These are phyloP conservation scores for Phyllotreta striolata DNA, from an alignment of 2,888 invertebrate genomes.

Conservation along the genomic window DNA sequence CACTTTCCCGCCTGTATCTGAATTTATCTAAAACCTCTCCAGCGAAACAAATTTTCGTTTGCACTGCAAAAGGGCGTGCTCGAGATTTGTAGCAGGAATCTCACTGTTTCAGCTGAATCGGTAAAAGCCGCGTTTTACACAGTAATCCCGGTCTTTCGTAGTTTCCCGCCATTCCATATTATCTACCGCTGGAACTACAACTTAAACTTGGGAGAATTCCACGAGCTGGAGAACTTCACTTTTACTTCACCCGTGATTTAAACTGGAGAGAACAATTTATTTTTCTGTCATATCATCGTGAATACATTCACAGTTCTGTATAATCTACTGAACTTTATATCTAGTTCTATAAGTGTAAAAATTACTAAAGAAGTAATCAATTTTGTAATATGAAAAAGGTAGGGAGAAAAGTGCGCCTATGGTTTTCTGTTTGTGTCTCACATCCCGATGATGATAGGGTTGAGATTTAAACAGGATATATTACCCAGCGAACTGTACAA, in stretches of 20 bases:
- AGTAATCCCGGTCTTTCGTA: slow-evolving; percentile 34
- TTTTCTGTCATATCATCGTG: too few relatives aligned
- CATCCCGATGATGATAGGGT: neutral
- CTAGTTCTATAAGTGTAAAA: too few relatives aligned
- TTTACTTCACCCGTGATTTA: neutral
- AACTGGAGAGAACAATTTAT: too few relatives aligned
- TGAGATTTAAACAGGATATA: slow-evolving; percentile 5
- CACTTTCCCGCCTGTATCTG: neutral
- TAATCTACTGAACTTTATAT: too few relatives aligned
- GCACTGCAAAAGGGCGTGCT: slow-evolving; percentile 23
- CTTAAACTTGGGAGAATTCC: slow-evolving; percentile 7
- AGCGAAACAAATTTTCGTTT: slow-evolving; percentile 16
- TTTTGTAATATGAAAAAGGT: too few relatives aligned
- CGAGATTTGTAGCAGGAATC: slow-evolving; percentile 29
- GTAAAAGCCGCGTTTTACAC: slow-evolving; percentile 35
- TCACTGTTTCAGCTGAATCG: slow-evolving; percentile 35
- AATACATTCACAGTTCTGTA: too few relatives aligned
- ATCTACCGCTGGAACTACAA: slow-evolving; percentile 30
- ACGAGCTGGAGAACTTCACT: neutral
- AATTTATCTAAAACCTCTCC: slow-evolving; percentile 1
- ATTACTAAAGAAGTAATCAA: too few relatives aligned
- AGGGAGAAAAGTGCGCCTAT: neutral
- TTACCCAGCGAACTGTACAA: slow-evolving; percentile 10
- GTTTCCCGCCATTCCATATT: slow-evolving; percentile 31
- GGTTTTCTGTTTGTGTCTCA: neutral